These are phyloP conservation scores for Lithophane leautieri DNA, from an alignment of 2,888 invertebrate species.

Conservation along the genomic window DNA sequence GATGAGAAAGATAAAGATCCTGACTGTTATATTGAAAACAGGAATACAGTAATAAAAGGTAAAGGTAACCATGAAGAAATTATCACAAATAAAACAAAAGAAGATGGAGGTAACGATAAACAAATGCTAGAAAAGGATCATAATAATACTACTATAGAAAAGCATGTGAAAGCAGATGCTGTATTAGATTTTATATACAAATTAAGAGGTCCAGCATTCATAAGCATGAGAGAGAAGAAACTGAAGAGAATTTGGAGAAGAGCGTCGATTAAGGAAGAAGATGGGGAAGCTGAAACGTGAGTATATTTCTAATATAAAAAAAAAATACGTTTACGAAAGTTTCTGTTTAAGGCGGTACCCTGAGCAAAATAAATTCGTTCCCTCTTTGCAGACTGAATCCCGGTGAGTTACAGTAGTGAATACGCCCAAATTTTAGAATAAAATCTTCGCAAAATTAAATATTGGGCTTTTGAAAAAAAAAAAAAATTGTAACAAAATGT, in stretches of 20 bases:
- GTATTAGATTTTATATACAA: conserved; percentile 36
- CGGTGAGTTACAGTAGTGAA: too few species aligned
- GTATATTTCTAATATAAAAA: conserved; percentile 12
- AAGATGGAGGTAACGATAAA: not conserved
- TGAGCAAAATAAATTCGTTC: too few species aligned
- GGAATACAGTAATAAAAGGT: not conserved
- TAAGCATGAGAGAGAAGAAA: conserved; percentile 48
- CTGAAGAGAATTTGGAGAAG: conserved; percentile 48
- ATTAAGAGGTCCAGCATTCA: conserved; percentile 41
- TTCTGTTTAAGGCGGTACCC: too few species aligned
- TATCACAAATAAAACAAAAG: too few species aligned
- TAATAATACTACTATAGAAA: not conserved
- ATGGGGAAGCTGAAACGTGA: conserved; percentile 18
- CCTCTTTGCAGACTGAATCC: too few species aligned
- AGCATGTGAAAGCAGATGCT: conserved; percentile 9
- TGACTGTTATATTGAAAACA: not conserved
- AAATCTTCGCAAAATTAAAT: too few species aligned
- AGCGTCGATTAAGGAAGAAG: conserved; percentile 24
- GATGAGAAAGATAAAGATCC: not conserved
- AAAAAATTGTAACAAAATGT: too few species aligned
- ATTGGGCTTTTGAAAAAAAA: too few species aligned
- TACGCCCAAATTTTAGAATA: too few species aligned
- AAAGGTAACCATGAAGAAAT: too few species aligned
- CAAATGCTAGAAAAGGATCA: not conserved
- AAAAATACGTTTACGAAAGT: too few species aligned